Base-by-base conservation (phyloP, 2,888 invertebrate genomes). In the Parelbella ahira region DNA sequence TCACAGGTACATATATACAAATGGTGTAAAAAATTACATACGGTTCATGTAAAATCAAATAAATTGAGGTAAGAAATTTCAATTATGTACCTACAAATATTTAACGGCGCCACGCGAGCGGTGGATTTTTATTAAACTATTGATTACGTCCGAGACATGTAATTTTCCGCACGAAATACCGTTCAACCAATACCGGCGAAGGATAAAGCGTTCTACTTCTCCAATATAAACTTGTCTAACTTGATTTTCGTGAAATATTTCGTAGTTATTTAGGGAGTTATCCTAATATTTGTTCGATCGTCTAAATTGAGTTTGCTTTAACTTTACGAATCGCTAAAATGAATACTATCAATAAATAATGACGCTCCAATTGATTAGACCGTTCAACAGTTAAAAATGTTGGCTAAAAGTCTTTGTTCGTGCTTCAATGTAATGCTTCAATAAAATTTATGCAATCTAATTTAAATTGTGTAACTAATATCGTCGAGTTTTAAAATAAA, bases 141-240 rank as follows among this genome's bases (percentile, higher is more conserved):
- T 18, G 25, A 25, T 25, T 36, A 23, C 25, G 25, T 25, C 18
- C 10, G 18, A 25, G 25, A 36, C 25, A 36, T 25, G 36, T 36
- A 19, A 36, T 36, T 36, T 36, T 36, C 36, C 24, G 36, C 36
- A 25, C 24, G 36, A 36, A 36, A 36, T 25, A 30, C 18, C 25
- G 13, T 19, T 36, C 18, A 36, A 36, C 36, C 36, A 27, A 36
- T 36, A 36, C 11, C 12, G 20, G 10, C 10, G 11, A 27, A 36
- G 36, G 25, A 36, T 23, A 21, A 36, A 27, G 36, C 36, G 9
- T 24, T 24, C 15, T 24, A 24, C 34, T 24, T 34, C 6, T 3
- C 9, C 10, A 10, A 23, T 23, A 34, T 34, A 34, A 24, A 34
- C 24, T 34, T 24, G 4, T 9, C n/a, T 24, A 34, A 34, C 24